Base-by-base conservation (phyloP, 2,113 vertebrate species). In the Muntiacus muntjak region DNA sequence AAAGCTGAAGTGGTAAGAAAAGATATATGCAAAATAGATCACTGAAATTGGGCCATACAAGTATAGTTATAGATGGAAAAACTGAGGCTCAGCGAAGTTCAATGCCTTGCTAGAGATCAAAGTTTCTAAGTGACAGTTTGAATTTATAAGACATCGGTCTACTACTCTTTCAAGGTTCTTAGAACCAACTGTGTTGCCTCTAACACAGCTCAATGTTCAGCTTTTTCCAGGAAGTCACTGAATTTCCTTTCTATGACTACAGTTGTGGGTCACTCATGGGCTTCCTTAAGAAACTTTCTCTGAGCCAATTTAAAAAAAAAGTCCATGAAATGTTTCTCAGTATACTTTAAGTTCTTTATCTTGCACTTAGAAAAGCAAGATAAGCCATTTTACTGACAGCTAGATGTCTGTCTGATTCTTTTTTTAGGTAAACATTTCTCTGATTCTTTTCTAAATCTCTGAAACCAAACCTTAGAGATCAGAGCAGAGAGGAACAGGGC, bases 391-490 rank as follows among this genome's bases (percentile, higher is more conserved):
- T 58, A 74, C 26, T 16, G 76, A 81, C 1, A 79, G 23, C 45
- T n/a, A 94, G 91, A 74, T 89, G 50, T 5, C 9, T 89, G 62
- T 84, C 62, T 89, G 67, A 79, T 85, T 92, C 36, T 60, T 57
- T 86, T 30, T 64, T 94, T 60, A 57, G 14, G 47, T 91, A 97
- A 94, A 96, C 28, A 87, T 30, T 87, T 89, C 87, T 96, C 79
- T 60, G 91, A 94, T 92, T 94, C 36, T 54, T 84, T 55, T 76
- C 60, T 60, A 52, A 71, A 94, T 86, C 87, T 95, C 87, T 92
- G 87, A 92, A 98, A 97, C 67, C 36, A 95, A 94, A 96, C 54
- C 76, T 74, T 83, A 55, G 36, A 57, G 79, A 92, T 78, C 45
- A 13, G 8, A 94, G 36, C 19, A 64, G 89, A 62, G 28, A 58